Conservation (phyloP, 2,888 invertebrate species). For the Alviniconcha strummeri region DNA sequence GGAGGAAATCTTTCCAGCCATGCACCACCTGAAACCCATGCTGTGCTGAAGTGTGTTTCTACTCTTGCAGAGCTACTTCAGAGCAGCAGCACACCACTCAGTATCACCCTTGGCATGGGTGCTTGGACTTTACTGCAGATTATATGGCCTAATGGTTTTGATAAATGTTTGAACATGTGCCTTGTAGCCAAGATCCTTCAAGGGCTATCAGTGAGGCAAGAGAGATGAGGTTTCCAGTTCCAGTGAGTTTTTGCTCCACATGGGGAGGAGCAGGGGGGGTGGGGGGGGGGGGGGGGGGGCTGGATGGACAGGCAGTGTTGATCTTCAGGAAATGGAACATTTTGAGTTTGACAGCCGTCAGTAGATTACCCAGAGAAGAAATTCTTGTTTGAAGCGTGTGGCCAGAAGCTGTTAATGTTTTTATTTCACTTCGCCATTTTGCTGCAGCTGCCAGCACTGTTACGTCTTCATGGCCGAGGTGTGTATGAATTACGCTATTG, state of each 20-base stretch:
- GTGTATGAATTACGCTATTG: constrained; percentile 14
- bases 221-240: neutral
- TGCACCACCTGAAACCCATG: neutral
- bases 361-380: no score
- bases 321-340: no score
- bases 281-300: no score
- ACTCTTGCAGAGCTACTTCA: constrained; percentile 4
- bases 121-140: constrained; percentile 10
- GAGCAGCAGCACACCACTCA: neutral
- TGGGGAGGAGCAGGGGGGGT: no score
- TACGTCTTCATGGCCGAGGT: constrained; percentile 28
- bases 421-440: constrained; percentile 15
- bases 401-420: neutral
- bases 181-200: neutral
- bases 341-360: no score
- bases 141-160: neutral
- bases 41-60: neutral
- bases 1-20: no score
- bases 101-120: neutral
- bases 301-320: no score
- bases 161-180: neutral
- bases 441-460: constrained; percentile 26
- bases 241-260: no score
- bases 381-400: no score
- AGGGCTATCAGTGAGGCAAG: neutral